These are phyloP conservation scores for Psittacara wagleri DNA, from an alignment of 2,113 vertebrate species.

Conservation along the genomic window DNA sequence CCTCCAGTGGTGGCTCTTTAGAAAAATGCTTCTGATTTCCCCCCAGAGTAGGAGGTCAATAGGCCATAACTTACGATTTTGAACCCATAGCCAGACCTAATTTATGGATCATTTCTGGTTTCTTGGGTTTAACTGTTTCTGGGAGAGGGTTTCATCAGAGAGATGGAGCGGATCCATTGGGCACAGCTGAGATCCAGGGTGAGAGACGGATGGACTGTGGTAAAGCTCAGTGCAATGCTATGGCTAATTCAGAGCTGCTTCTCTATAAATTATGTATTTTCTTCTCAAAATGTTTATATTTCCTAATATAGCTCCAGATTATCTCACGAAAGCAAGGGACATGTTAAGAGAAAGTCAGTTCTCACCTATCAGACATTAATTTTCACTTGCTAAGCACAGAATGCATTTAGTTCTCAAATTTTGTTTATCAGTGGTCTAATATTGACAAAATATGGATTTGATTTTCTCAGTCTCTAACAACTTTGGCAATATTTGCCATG, in stretches of 20 bases:
- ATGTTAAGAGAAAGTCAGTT: neutral
- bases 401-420: neutral
- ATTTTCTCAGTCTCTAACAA: neutral
- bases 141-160: neutral
- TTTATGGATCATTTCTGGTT: conserved; percentile 50
- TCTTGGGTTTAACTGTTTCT: conserved; percentile 30
- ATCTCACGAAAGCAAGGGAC: neutral
- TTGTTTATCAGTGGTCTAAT: neutral
- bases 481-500: neutral
- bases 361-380: neutral
- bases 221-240: neutral
- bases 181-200: neutral
- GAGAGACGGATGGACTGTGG: neutral
- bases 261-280: neutral
- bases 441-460: neutral
- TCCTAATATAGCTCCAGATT: neutral
- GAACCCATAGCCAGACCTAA: conserved; percentile 49
- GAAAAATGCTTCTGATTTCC: conserved; percentile 49
- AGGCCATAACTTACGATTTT: conserved; percentile 55
- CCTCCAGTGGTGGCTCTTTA: neutral
- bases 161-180: neutral
- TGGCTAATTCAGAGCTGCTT: neutral
- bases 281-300: conserved; percentile 29
- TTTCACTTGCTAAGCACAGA: neutral
- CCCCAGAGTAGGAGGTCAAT: conserved; percentile 57